Evolutionary conservation across 2,113 vertebrate genomes (phyloP).

Genomic region (Meriones unguiculatus): DNA sequence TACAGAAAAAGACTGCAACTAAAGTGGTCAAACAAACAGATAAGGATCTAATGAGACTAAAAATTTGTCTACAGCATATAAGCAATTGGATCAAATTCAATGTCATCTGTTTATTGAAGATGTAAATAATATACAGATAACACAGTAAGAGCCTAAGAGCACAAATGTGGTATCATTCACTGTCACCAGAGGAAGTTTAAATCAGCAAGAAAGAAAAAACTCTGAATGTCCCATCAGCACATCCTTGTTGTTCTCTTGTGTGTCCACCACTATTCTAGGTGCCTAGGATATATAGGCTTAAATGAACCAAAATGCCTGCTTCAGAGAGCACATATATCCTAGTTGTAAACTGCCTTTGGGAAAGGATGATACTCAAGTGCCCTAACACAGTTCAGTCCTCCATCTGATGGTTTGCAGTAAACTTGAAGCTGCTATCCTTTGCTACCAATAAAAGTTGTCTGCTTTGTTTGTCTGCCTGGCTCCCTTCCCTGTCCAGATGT

Average conservation of each 20-base stretch:
- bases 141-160: conserved; percentile 63
- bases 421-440: neutral
- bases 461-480: neutral
- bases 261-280: neutral
- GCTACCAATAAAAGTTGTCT: neutral
- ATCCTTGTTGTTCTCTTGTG: conserved; percentile 6
- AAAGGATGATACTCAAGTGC: neutral
- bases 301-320: neutral
- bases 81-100: conserved; percentile 71
- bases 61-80: conserved; percentile 71
- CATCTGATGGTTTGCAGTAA: conserved; percentile 37
- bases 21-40: neutral
- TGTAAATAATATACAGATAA: conserved; percentile 79
- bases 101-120: conserved; percentile 77
- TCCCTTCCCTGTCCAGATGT: neutral
- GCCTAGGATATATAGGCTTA: neutral
- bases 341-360: conserved; percentile 9
- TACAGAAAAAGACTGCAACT: conserved; percentile 12
- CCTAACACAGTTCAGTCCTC: neutral
- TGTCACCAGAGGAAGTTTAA: conserved; percentile 72
- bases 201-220: conserved; percentile 64
- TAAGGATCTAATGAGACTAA: conserved; percentile 72
- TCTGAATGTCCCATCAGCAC: conserved; percentile 2
- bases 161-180: conserved; percentile 73
- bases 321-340: neutral